Percentiles rank a stretch among this genome's conserved stretches.
Evolutionary conservation across 2,113 vertebrate species (phyloP).

Genomic region (Melanostigma gelatinosum): DNA sequence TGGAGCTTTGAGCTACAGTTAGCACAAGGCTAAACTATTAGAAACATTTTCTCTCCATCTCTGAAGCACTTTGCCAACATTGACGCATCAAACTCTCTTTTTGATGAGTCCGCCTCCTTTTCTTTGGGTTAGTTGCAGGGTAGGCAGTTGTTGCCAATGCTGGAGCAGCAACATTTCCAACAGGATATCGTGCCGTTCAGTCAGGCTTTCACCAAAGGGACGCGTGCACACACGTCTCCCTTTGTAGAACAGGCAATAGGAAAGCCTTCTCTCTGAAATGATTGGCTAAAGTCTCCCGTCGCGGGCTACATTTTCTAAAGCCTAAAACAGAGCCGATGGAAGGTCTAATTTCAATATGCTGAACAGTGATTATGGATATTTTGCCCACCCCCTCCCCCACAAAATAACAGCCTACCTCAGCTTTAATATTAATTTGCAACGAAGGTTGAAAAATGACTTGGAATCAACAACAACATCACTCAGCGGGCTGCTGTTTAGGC

Average conservation of each 20-base stretch:
- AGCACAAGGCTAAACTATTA: neutral
- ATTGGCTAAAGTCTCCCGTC: neutral
- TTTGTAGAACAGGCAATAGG: neutral
- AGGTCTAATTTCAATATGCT: neutral
- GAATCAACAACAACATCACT: neutral
- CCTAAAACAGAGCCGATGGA: neutral
- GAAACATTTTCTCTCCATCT: neutral
- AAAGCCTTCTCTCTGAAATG: neutral
- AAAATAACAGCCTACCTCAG: neutral
- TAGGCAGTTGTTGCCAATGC: neutral
- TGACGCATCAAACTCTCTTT: neutral
- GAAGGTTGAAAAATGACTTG: conserved; percentile 4
- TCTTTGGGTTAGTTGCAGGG: too few species aligned
- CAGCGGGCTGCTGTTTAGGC: conserved; percentile 5
- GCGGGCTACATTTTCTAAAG: neutral
- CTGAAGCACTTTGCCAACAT: neutral
- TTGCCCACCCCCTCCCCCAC: neutral
- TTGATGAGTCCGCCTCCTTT: neutral
- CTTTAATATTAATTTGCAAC: neutral
- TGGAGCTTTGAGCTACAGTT: neutral
- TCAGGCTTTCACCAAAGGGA: neutral
- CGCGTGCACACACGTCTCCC: neutral
- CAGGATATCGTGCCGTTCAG: neutral
- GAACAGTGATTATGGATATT: neutral
- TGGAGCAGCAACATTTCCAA: neutral